Conservation (phyloP, 1,140 invertebrate species). For the Polypedilum pembai region DNA sequence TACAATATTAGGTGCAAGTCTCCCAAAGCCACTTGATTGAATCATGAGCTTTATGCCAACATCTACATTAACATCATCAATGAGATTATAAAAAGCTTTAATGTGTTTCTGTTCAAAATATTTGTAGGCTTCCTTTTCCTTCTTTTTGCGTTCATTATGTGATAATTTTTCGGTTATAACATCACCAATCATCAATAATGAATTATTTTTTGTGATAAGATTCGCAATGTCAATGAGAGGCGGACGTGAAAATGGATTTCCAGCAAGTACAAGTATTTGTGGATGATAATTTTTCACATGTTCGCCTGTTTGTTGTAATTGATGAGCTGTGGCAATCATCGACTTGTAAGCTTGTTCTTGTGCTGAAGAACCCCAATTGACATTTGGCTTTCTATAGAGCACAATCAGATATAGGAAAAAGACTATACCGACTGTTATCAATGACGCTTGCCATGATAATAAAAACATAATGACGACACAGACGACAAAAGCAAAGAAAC, state of each 20-base stretch:
- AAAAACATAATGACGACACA: conserved; percentile 90
- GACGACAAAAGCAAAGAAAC: conserved; percentile 69
- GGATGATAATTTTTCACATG: conserved; percentile 94
- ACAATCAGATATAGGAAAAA: conserved; percentile 76
- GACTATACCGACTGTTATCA: conserved; percentile 78
- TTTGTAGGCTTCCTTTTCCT: conserved; percentile 44
- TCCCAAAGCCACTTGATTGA: conserved; percentile 74
- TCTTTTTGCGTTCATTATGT: conserved; percentile 41
- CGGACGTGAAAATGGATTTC: conserved; percentile 65
- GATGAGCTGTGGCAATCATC: conserved; percentile 67
- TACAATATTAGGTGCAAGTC: conserved; percentile 81
- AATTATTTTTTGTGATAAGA: conserved; percentile 80
- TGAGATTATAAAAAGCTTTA: conserved; percentile 74
- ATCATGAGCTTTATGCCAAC: conserved; percentile 63
- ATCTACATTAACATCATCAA: conserved; percentile 66
- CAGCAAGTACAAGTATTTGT: conserved; percentile 68
- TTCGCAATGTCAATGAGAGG: conserved; percentile 79
- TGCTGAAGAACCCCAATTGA: conserved; percentile 92
- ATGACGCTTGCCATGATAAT: conserved; percentile 78
- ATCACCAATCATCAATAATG: conserved; percentile 78
- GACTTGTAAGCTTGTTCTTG: conserved; percentile 89
- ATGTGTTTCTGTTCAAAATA: conserved; percentile 64
- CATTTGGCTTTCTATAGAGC: conserved; percentile 81
- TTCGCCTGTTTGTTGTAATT: conserved; percentile 69
- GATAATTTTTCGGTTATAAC: conserved; percentile 55